Base-by-base conservation (phyloP, 37 sponge, comb jelly and placozoan species). In the Haliclona indistincta region DNA sequence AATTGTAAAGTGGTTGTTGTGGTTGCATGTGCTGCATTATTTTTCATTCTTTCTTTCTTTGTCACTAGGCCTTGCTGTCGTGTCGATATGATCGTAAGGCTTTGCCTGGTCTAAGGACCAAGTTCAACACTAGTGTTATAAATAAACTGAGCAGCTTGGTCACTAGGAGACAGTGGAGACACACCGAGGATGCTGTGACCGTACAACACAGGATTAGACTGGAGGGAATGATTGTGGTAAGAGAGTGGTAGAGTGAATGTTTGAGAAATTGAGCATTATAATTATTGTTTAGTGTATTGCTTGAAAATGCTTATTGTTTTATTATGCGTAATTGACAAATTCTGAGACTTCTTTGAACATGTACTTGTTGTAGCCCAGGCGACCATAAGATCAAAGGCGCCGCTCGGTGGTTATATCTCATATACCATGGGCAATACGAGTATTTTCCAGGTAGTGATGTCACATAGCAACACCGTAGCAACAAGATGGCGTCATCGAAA, bases 31-130 rank as follows among this genome's bases (percentile, higher is more conserved):
- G 20, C 52, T 23, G 52, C 52, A 51, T 4, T 70, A 0, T 44
- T 66, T 15, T 38, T 35, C 67, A 28, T n/a, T 1, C 3, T 23
- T 43, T 28, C 56, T 55, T 5, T 28, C 26, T n/a, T n/a, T 28
- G 29, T 63, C 34, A 20, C 20, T 8, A 72, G 64, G 81, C 81
- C 19, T 40, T 84, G 55, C 17, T 70, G 0, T 56, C 53, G 41
- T 85, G 85, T 30, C 70, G 86, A 29, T 90, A 90, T 41, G 91
- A 90, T 66, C 63, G 86, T 15, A 80, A 73, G 64, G 91, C 91
- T 38, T 37, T 90, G 3, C 82, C 86, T 34, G 78, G 68, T 5
- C 33, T 63, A 10, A 80, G 77, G 41, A 28, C 43, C 28, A 84
- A 72, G 74, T 90, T 90, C 55, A 81, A 55, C 38, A 76, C 15